Percentiles rank a stretch among this genome's conserved stretches.
Evolutionary conservation across 35 echinoderm and acorn worm genomes (phyloP).

Genomic region (Nesometra sesokonis): DNA sequence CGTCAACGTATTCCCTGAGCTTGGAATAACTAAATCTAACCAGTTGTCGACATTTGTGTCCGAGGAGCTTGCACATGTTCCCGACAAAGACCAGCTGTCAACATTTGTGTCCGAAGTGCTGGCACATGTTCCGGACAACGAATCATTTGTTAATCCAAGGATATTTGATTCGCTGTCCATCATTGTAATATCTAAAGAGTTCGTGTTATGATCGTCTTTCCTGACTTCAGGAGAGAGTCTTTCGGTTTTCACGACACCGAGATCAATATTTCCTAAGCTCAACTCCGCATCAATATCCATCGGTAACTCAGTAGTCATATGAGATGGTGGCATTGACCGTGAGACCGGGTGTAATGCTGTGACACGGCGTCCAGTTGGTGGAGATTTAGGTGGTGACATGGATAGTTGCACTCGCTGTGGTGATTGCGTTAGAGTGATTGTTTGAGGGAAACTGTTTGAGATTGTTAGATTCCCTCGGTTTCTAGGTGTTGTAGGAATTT

Average conservation of each 20-base stretch:
- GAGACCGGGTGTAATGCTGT: not conserved
- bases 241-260: not conserved
- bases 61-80: slow-evolving; percentile 27
- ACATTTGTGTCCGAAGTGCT: slow-evolving; percentile 27
- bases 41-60: slow-evolving; percentile 57
- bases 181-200: not conserved
- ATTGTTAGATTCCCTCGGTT: slow-evolving; percentile 19
- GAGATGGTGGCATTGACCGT: not conserved
- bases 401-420: not conserved
- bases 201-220: not conserved
- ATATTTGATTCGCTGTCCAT: not conserved
- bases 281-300: slow-evolving; percentile 60
- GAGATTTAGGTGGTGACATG: slow-evolving; percentile 8
- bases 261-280: slow-evolving; percentile 15
- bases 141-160: slow-evolving; percentile 31
- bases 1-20: slow-evolving; percentile 20
- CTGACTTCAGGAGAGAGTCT: not conserved
- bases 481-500: slow-evolving; percentile 45
- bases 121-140: slow-evolving; percentile 52
- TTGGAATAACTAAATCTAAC: slow-evolving; percentile 75
- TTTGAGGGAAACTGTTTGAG: not conserved
- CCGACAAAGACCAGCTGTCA: slow-evolving; percentile 24
- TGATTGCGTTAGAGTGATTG: slow-evolving; percentile 19
- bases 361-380: not conserved
- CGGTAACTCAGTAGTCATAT: slow-evolving; percentile 36